Conservation (phyloP, 2,797 vertebrate genomes). For the Bufotes viridis region DNA sequence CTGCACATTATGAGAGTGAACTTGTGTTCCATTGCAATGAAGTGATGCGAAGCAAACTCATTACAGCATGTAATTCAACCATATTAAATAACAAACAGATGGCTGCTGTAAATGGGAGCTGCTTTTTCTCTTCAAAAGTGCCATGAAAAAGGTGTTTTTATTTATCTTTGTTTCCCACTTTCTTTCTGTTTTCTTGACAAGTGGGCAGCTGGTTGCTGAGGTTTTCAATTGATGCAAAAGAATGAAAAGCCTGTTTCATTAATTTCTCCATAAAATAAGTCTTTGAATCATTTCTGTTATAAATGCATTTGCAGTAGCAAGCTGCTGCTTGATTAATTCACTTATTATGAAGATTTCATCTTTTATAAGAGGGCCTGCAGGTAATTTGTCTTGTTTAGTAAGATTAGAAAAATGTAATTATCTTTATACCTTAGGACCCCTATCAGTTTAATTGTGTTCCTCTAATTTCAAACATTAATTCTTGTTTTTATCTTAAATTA, state of each 20-base stretch:
- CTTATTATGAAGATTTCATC: conserved; percentile 99
- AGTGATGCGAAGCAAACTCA: conserved; percentile 99
- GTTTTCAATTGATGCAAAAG: conserved; percentile 99
- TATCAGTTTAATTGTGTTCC: conserved; percentile 86
- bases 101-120: conserved; percentile 96
- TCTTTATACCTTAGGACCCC: conserved; percentile 97
- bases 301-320: conserved; percentile 86
- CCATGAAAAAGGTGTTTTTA: conserved; percentile 94
- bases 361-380: conserved; percentile 98
- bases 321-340: conserved; percentile 98
- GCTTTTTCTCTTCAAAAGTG: conserved; percentile 98
- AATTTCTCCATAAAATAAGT: conserved; percentile 94
- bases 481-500: conserved; percentile 56
- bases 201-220: conserved; percentile 99
- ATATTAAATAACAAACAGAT: conserved; percentile 99
- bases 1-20: conserved; percentile 97
- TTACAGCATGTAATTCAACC: conserved; percentile 99
- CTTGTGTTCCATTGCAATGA: conserved; percentile 98
- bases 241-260: conserved; percentile 99
- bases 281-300: conserved; percentile 88
- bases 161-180: conserved; percentile 95
- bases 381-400: conserved; percentile 99
- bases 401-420: conserved; percentile 98
- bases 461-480: conserved; percentile 86
- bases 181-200: conserved; percentile 99